Percentiles rank a stretch among this genome's conserved stretches.
phyloP scores from a whole-genome alignment of 2,113 vertebrate genomes.

The Serinus canaria region DNA sequence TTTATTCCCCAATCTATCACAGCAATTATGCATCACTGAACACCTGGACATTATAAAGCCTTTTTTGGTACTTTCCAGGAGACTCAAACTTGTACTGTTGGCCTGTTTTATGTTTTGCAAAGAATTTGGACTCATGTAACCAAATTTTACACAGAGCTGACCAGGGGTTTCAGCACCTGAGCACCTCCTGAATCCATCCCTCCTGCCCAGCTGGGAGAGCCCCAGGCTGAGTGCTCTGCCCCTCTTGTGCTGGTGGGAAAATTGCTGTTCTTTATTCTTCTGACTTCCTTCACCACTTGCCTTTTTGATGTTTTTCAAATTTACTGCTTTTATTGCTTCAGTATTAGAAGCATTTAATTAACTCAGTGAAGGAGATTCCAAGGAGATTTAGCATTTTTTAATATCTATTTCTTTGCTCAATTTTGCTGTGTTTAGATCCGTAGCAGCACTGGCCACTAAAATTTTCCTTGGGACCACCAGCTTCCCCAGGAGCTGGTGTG shows the following conservation, averaged over 20 bases:
- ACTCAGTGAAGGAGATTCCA: not conserved
- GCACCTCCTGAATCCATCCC: rapidly evolving
- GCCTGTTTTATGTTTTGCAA: not conserved
- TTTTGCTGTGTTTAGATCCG: not conserved
- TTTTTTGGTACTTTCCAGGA: not conserved
- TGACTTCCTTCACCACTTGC: not conserved
- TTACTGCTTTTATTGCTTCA: not conserved
- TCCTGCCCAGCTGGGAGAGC: not conserved
- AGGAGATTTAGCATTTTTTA: not conserved
- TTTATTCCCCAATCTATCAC: not conserved
- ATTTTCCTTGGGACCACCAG: not conserved
- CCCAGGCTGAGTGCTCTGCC: not conserved
- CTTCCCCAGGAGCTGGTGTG: not conserved
- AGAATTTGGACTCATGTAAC: not conserved
- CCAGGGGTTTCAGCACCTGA: not conserved
- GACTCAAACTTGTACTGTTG: not conserved
- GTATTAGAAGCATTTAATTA: not conserved
- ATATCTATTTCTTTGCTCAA: rapidly evolving
- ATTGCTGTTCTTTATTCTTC: not conserved
- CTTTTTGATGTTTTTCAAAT: not conserved
- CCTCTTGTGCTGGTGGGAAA: not conserved
- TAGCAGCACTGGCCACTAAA: not conserved
- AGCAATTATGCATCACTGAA: not conserved
- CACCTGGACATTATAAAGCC: not conserved
- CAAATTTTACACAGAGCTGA: not conserved